Percentiles rank a stretch among this genome's conserved stretches.
phyloP scores from a whole-genome alignment of 2,113 vertebrate species.

The Felis chaus region DNA sequence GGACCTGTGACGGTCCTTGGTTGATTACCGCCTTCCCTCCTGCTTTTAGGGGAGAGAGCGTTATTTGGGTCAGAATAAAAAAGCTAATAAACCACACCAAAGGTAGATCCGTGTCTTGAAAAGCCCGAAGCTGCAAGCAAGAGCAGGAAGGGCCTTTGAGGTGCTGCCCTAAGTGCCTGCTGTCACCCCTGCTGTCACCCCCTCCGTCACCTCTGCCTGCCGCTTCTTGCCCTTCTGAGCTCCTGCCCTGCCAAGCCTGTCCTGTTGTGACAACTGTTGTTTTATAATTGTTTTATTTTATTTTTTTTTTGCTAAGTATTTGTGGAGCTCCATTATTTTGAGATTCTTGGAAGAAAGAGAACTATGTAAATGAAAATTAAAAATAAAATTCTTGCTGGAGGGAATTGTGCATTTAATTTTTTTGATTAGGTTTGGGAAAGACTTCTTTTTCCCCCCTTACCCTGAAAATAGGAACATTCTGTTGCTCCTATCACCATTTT shows the following conservation, averaged over 20 bases:
- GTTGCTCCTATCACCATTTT: slow-evolving; percentile 29
- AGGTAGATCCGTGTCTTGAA: neutral
- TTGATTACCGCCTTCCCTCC: neutral
- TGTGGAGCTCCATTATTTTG: slow-evolving; percentile 58
- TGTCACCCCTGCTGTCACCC: neutral
- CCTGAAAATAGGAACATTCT: slow-evolving; percentile 48
- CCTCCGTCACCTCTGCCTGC: neutral
- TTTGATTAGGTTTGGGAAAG: slow-evolving; percentile 40
- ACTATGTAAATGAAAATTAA: slow-evolving; percentile 72
- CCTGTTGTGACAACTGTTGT: slow-evolving; percentile 20
- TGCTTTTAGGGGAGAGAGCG: neutral
- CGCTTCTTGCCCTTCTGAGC: slow-evolving; percentile 7
- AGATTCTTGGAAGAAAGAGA: slow-evolving; percentile 69
- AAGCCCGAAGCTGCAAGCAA: neutral
- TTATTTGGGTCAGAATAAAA: neutral
- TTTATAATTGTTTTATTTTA: neutral
- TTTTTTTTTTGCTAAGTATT: slow-evolving; percentile 22
- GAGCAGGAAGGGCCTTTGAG: neutral
- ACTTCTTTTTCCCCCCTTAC: neutral
- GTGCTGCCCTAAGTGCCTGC: neutral
- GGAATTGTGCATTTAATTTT: slow-evolving; percentile 48
- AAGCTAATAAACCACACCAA: neutral
- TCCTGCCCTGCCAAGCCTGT: neutral
- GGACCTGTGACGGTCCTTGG: neutral
- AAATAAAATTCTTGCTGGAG: slow-evolving; percentile 70